These are phyloP conservation scores for Festucalex cinctus DNA, from an alignment of 2,113 vertebrate species.

Conservation along the genomic window DNA sequence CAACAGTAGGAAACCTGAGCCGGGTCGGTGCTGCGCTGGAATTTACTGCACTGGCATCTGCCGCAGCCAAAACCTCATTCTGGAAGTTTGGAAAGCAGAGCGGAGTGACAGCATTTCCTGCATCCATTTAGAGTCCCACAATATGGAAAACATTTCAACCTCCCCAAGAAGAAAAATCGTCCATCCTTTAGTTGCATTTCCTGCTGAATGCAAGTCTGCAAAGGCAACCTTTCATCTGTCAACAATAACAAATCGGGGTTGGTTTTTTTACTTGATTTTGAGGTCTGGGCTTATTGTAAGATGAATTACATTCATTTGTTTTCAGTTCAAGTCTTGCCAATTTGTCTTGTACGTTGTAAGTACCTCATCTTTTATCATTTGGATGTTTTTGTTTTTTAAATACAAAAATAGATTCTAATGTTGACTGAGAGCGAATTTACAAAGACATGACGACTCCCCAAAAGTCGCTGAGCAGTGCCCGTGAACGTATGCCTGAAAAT, in stretches of 20 bases:
- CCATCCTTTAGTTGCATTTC: constrained; percentile 19
- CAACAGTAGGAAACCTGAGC: constrained; percentile 57
- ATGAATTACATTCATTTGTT: constrained; percentile 17
- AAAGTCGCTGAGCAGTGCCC: no score
- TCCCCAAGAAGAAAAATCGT: constrained; percentile 49
- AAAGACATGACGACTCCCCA: not conserved
- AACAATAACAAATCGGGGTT: constrained; percentile 46
- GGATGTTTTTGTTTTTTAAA: no score
- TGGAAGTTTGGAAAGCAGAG: constrained; percentile 63
- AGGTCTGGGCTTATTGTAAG: constrained; percentile 36
- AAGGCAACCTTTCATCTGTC: constrained; percentile 51
- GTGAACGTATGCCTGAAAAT: not conserved
- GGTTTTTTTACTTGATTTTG: constrained; percentile 41
- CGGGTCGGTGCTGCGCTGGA: constrained; percentile 51
- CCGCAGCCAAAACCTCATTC: constrained; percentile 50
- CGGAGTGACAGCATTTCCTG: constrained; percentile 69
- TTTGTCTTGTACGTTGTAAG: constrained; percentile 22
- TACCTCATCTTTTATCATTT: constrained; percentile 35
- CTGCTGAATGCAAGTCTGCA: constrained; percentile 40
- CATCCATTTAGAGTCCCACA: constrained; percentile 65
- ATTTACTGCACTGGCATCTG: constrained; percentile 61
- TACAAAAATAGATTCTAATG: constrained; percentile 8
- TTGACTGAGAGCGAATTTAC: no score
- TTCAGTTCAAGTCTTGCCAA: constrained; percentile 23
- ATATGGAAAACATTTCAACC: constrained; percentile 71